These are phyloP conservation scores for Jacana jacana DNA, from an alignment of 2,113 vertebrate genomes.

Conservation along the genomic window DNA sequence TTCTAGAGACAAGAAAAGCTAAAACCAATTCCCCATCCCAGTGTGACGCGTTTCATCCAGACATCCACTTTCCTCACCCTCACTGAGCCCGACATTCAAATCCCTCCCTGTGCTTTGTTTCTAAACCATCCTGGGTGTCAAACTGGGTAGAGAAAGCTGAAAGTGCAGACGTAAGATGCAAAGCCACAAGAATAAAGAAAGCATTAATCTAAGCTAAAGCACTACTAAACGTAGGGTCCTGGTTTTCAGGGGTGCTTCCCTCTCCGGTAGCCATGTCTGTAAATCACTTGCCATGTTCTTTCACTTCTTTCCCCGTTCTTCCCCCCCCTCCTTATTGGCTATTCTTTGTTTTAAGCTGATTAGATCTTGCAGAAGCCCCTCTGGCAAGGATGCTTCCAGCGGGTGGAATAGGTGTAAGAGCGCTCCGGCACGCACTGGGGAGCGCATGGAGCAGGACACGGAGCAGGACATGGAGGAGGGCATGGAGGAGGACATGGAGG, in stretches of 20 bases:
- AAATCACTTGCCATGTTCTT: background rate
- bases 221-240: background rate
- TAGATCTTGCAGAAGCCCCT: conserved; percentile 20
- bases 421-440: background rate
- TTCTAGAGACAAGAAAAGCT: conserved; percentile 13
- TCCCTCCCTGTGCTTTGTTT: background rate
- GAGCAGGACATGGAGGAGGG: background rate
- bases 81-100: background rate
- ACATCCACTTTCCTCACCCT: background rate
- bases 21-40: background rate
- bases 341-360: background rate
- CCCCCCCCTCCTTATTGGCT: background rate
- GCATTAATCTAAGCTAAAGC: conserved; percentile 32
- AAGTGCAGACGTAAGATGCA: background rate
- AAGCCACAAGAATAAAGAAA: conserved; percentile 29
- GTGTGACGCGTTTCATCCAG: background rate
- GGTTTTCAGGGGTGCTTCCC: background rate
- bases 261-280: background rate
- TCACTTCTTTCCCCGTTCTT: background rate
- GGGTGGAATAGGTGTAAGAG: conserved; percentile 59
- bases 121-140: background rate
- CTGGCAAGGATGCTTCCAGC: conserved; percentile 58
- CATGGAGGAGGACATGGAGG: background rate
- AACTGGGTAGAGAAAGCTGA: background rate
- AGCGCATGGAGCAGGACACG: background rate